Conservation (phyloP, 2,113 vertebrate genomes). For the Gymnobelideus leadbeateri region DNA sequence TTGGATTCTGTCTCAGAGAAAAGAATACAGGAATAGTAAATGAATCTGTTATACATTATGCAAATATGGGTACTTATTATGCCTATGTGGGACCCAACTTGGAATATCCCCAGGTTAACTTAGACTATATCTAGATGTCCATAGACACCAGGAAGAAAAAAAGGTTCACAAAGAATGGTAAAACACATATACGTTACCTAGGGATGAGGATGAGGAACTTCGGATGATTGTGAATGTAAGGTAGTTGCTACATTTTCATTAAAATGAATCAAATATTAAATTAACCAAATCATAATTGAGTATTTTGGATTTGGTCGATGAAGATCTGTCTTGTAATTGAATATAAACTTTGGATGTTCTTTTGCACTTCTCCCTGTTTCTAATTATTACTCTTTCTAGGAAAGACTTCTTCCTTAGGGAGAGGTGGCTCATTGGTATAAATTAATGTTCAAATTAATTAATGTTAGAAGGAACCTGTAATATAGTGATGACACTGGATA, state of each 20-base stretch:
- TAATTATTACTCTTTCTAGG: not conserved
- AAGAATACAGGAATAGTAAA: conserved; percentile 49
- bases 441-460: not conserved
- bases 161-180: not conserved
- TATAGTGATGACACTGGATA: not conserved
- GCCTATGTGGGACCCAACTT: not conserved
- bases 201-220: not conserved
- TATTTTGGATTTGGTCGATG: not conserved
- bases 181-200: not conserved
- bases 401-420: not conserved
- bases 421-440: not conserved
- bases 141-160: not conserved
- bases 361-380: not conserved
- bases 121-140: not conserved
- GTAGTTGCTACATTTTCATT: not conserved
- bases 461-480: not conserved
- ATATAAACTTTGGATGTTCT: not conserved
- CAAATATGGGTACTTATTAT: conserved; percentile 20
- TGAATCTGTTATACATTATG: conserved; percentile 35
- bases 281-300: conserved; percentile 41
- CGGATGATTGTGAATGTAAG: not conserved
- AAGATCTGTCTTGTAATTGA: not conserved
- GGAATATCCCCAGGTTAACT: not conserved
- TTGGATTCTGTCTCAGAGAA: conserved; percentile 69
- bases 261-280: conserved; percentile 38